Percentiles rank a stretch among this genome's conserved stretches.
phyloP scores from a whole-genome alignment of 2,113 vertebrate species.

The Lasiurus cinereus region DNA sequence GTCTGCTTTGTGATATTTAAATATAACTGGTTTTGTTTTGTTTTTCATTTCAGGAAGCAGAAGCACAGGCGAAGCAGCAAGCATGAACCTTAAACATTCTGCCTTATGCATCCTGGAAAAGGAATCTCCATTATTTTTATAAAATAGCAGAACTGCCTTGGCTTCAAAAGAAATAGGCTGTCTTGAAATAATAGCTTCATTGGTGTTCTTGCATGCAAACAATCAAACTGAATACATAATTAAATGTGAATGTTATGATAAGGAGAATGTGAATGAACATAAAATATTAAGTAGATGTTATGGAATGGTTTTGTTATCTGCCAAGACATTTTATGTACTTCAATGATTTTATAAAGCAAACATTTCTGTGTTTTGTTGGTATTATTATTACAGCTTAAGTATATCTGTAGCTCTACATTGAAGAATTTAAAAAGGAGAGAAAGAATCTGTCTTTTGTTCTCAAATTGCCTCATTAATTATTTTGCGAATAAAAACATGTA shows the following conservation, averaged over 20 bases:
- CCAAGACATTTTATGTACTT: constrained; percentile 71
- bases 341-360: constrained; percentile 55
- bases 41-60: constrained; percentile 89
- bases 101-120: constrained; percentile 84
- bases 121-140: constrained; percentile 86
- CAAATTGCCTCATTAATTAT: constrained; percentile 78
- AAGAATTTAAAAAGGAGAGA: constrained; percentile 50
- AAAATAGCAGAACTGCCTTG: constrained; percentile 82
- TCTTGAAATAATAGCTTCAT: constrained; percentile 82
- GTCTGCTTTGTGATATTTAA: constrained; percentile 55
- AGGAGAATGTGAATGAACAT: constrained; percentile 52
- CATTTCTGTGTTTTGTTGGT: constrained; percentile 73
- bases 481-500: constrained; percentile 64
- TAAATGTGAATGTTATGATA: constrained; percentile 75
- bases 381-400: constrained; percentile 71
- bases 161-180: constrained; percentile 83
- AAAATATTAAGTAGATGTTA: constrained; percentile 64
- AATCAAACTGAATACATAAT: constrained; percentile 70
- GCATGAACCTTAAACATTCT: constrained; percentile 80
- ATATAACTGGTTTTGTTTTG: neutral
- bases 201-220: constrained; percentile 80
- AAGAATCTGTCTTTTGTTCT: constrained; percentile 74
- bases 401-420: constrained; percentile 50
- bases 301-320: constrained; percentile 53
- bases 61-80: constrained; percentile 89